Evolutionary conservation across 2,888 invertebrate genomes (phyloP), one percentile per base, ranked within the genome.

Genomic region (Epirrhoe alternata): DNA sequence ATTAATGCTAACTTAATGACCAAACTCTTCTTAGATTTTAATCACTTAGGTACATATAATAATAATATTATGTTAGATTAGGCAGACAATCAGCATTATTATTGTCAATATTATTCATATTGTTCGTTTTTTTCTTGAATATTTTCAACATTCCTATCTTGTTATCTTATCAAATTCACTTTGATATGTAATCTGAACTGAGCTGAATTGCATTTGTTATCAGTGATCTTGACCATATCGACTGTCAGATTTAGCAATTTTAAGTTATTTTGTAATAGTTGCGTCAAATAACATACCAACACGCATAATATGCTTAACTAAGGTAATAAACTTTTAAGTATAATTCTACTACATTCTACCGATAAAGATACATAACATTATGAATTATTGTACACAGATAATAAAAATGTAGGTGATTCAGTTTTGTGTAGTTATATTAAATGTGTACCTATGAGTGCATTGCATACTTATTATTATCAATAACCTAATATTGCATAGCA

Each of bases 221-320:
- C 60, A 45, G 47, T 69, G 64, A 68, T 71, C 71, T 67, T 63
- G 66, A 66, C 54, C 53, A 14, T 68, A 61, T 67, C 61, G 53
- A 33, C 30, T 16, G 50, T 35, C n/a, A 54, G 54, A 61, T 61
- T 55, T 38, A 16, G 12, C 31, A 30, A 14, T 47, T 31, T 24
- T 50, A 50, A 3, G 24, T 24, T 24, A 24, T 24, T 24, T 24
- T 24, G 1, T 24, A 24, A 24, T 24, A 2, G 24, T 24, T 24
- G 24, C 24, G 3, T 24, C 3, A 3, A 3, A 24, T 24, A 2
- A 24, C 24, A 24, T 24, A 24, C 24, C 24, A 24, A 24, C 24
- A 24, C 24, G 24, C 24, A 2, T 24, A 24, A 24, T 24, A 24
- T 24, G 3, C 24, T 24, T 24, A 24, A 24, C 24, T 24, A 24